Evolutionary conservation across 2,888 invertebrate genomes (phyloP), one percentile per base, ranked within the genome.

Genomic region (Brachyopa scutellaris): DNA sequence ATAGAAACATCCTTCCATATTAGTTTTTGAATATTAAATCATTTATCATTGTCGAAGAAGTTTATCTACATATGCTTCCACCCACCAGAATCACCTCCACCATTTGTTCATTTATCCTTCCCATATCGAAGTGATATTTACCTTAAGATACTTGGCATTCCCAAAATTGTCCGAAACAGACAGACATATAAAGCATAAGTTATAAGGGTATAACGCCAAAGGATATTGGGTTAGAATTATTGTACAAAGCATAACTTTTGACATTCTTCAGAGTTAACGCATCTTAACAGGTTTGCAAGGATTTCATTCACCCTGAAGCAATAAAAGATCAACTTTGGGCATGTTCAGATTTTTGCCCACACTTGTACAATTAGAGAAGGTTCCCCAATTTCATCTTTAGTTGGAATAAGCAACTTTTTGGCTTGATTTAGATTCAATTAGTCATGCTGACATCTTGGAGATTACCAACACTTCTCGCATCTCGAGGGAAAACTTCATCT

Each of bases 371-470:
- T 19, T 42, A 5, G 19, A 19, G 21, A 19, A 21, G n/a, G 21
- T 21, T 9, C n/a, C n/a, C n/a, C n/a, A n/a, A n/a, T n/a, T n/a
- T n/a, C n/a, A n/a, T n/a, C n/a, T n/a, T n/a, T n/a, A n/a, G n/a
- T n/a, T n/a, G n/a, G n/a, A n/a, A n/a, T n/a, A n/a, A n/a, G n/a
- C n/a, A n/a, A n/a, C n/a, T n/a, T n/a, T 55, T 26, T 36, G 29
- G 36, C 23, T 47, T 23, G 36, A 55, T 33, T 55, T 55, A 17
- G 33, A 45, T 57, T 67, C 26, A 67, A 57, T 57, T 67, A 47
- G 55, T 15, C 17, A 26, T 36, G 17, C 33, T 36, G 55, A 47
- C 67, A 36, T 36, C 36, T 19, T 45, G 26, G 23, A 15, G 45
- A 47, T 26, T 45, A 45, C 45, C 2, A n/a, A 8, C 9, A 21